Evolutionary conservation across 2,113 vertebrate species (phyloP), one percentile per base, ranked within the genome.

Genomic region (Lagenorhynchus albirostris): DNA sequence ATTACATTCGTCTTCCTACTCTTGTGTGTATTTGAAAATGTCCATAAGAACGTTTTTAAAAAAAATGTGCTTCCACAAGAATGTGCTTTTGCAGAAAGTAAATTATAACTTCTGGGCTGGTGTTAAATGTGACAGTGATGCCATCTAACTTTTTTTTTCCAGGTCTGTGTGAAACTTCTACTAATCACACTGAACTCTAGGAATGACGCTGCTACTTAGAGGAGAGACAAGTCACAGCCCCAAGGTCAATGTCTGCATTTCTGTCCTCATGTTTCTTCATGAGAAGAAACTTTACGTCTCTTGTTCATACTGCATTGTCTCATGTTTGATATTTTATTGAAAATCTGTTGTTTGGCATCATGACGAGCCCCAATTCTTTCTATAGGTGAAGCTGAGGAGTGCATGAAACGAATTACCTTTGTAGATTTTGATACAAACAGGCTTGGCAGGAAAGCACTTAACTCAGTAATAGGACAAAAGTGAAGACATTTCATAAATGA

Each of bases 131-230:
- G 25, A 12, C 50, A n/a, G 58, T 97, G 94, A 98, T 80, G 21
- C 3, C 1, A 15, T 41, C 9, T 60, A 88, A 88, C 80, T 96
- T 96, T 95, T 93, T 44, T 55, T 68, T n/a, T 25, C 68, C 55
- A 97, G 97, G 62, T 5, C n/a, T 91, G 86, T 84, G 97, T 68
- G 80, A 44, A 95, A 21, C 83, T 41, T 31, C 95, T 90, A 33
- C 88, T 1, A 0, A 13, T 53, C 91, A 21, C 1, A 23, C 62
- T 58, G 97, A 92, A 5, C 81, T 94, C 11, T 33, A 80, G 92
- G 67, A 84, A 33, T 10, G 26, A 73, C 33, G 2, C 31, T 6
- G 0, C 31, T 1, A 2, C 50, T 14, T 36, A 3, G 5, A 31
- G 76, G 58, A 67, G 93, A 97, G 38, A 55, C 55, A 83, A 91